Evolutionary conservation across 2,113 vertebrate species (phyloP).

Genomic region (Aythya baeri): DNA sequence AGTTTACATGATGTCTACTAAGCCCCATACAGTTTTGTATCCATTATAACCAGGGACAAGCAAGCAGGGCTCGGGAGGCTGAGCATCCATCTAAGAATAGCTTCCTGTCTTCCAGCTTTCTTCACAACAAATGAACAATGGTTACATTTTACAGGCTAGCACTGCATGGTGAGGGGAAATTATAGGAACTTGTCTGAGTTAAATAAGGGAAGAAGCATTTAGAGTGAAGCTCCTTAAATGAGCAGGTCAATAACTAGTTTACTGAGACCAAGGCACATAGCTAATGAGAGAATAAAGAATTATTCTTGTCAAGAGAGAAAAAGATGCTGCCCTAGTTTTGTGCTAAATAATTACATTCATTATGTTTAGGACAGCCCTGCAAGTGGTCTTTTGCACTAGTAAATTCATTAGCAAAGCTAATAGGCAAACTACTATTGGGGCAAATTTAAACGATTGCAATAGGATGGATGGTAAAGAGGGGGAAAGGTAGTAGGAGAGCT

Average conservation of each 20-base stretch:
- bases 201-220: constrained; percentile 80
- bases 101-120: constrained; percentile 70
- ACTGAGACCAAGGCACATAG: constrained; percentile 76
- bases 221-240: constrained; percentile 79
- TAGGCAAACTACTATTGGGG: constrained; percentile 73
- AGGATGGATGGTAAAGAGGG: constrained; percentile 67
- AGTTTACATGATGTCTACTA: constrained; percentile 82
- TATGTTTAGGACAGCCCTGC: constrained; percentile 77
- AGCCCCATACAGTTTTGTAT: constrained; percentile 82
- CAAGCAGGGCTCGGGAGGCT: constrained; percentile 75
- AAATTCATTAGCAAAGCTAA: constrained; percentile 84
- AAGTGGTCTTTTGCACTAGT: constrained; percentile 78
- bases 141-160: constrained; percentile 70
- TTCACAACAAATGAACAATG: constrained; percentile 78
- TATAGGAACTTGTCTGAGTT: constrained; percentile 75
- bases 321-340: constrained; percentile 77
- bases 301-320: constrained; percentile 79
- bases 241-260: constrained; percentile 85
- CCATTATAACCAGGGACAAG: constrained; percentile 81
- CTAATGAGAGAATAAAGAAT: constrained; percentile 85
- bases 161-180: constrained; percentile 67
- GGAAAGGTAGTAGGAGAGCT: constrained; percentile 59
- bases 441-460: constrained; percentile 72
- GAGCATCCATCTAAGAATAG: constrained; percentile 78
- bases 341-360: constrained; percentile 84